Evolutionary conservation across 2,888 invertebrate genomes (phyloP), one percentile per base, ranked within the genome.

Genomic region (Sepioteuthis lessoniana): DNA sequence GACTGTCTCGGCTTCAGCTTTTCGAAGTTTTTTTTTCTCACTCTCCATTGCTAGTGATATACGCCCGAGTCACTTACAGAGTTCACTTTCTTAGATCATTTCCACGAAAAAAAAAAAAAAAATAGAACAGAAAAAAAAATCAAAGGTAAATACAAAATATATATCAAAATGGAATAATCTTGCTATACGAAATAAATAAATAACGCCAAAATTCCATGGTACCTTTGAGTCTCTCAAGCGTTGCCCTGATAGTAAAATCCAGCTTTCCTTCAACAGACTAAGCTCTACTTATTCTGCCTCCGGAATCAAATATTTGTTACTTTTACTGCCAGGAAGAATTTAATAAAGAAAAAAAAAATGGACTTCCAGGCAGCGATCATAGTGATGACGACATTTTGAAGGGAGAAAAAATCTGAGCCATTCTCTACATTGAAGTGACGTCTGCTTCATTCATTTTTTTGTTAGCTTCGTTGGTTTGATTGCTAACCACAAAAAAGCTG

Each of bases 381-480:
- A 76, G 76, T 76, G 76, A 76, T 76, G 76, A 76, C 76, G 76
- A 76, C 76, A 76, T 76, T 76, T n/a, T 76, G 76, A 76, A 76
- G 76, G n/a, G 76, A n/a, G n/a, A 76, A n/a, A n/a, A 76, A n/a
- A n/a, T n/a, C 76, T n/a, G 1, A 35, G n/a, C n/a, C n/a, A 76
- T n/a, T n/a, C n/a, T 76, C 76, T 76, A n/a, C 16, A 35, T 35
- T n/a, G 76, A 76, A 76, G 16, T n/a, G 76, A 76, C n/a, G 76
- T 76, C 76, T 76, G 76, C 19, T n/a, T 76, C 76, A 76, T 10
- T 35, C n/a, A 76, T n/a, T 76, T 76, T 31, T 76, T 76, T 10
- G n/a, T n/a, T n/a, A 4, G 13, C n/a, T 16, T 76, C n/a, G n/a
- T 35, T 8, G n/a, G 76, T 76, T 35, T 10, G 76, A 76, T 76